A percentile compares a stretch with the other conserved stretches of the same genome.
phyloP scores from a whole-genome alignment of 2,797 vertebrate species.

The Notamacropus eugenii region DNA sequence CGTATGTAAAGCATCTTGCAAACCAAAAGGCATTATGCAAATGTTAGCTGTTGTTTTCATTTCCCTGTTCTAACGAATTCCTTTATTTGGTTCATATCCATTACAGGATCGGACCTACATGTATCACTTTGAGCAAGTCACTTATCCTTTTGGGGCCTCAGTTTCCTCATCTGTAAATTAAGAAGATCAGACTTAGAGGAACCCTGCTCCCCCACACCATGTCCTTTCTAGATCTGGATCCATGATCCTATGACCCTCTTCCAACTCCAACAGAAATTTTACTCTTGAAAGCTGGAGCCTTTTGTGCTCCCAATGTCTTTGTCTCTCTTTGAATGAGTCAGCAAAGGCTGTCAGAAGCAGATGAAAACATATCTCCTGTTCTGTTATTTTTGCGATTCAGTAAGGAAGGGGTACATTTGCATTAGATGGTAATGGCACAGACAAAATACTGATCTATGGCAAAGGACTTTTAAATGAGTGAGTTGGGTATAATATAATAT shows the following conservation, averaged over 20 bases:
- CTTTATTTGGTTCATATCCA: neutral
- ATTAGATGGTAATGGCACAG: slow-evolving; percentile 71
- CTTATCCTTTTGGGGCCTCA: neutral
- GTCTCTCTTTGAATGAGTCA: slow-evolving; percentile 61
- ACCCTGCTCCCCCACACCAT: neutral
- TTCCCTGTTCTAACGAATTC: neutral
- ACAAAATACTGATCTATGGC: slow-evolving; percentile 62
- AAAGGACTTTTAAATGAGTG: slow-evolving; percentile 68
- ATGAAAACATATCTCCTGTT: slow-evolving; percentile 41
- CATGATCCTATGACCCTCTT: neutral
- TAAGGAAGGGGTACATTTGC: slow-evolving; percentile 71
- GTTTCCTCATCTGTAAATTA: neutral
- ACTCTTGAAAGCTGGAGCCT: neutral
- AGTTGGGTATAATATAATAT: slow-evolving; percentile 61
- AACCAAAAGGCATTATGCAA: neutral
- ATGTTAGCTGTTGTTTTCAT: neutral
- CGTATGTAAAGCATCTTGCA: neutral
- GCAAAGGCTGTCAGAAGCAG: slow-evolving; percentile 51
- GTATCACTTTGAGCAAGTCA: neutral
- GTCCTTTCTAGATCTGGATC: neutral
- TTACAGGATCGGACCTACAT: neutral
- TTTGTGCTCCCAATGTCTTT: neutral
- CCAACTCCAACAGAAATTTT: neutral
- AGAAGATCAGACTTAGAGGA: neutral
- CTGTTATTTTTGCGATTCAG: slow-evolving; percentile 69